phyloP scores from a whole-genome alignment of 2,113 vertebrate species.

The Otocyon megalotis region DNA sequence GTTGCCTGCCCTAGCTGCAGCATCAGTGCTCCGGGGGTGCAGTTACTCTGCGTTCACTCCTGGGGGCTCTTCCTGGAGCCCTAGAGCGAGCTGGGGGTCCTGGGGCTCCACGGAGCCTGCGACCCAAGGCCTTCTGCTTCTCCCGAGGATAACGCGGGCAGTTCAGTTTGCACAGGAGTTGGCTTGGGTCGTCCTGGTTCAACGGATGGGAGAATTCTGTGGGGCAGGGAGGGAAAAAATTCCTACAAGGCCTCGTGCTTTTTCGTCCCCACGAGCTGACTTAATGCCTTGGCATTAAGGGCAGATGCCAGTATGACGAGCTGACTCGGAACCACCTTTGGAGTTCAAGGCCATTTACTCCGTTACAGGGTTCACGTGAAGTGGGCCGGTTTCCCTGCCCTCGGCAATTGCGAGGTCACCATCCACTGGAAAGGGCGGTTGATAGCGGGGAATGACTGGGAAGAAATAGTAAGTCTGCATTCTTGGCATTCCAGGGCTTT shows the following conservation, averaged over 20 bases:
- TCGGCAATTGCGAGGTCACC: not conserved
- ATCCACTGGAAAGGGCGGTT: constrained; percentile 15
- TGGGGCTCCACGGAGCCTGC: too few species aligned
- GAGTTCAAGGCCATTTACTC: not conserved
- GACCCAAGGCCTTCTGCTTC: too few species aligned
- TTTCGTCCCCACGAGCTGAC: not conserved
- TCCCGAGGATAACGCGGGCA: not conserved
- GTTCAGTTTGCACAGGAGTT: not conserved
- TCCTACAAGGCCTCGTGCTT: not conserved
- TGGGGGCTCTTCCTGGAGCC: too few species aligned
- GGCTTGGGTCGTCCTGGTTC: not conserved
- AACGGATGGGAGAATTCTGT: not conserved
- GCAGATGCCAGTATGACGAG: not conserved
- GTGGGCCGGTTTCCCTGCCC: not conserved
- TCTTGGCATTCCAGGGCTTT: not conserved
- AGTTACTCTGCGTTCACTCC: too few species aligned
- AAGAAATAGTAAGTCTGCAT: not conserved
- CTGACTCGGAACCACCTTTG: not conserved
- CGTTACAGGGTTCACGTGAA: not conserved
- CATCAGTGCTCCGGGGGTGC: too few species aligned
- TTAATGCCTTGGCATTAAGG: too few species aligned
- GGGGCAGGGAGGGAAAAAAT: not conserved
- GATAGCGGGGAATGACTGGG: not conserved
- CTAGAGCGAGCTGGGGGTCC: too few species aligned
- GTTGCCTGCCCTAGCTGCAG: too few species aligned